These are phyloP conservation scores for Dinocampus coccinellae DNA, from an alignment of 2,888 invertebrate genomes.

Conservation along the genomic window DNA sequence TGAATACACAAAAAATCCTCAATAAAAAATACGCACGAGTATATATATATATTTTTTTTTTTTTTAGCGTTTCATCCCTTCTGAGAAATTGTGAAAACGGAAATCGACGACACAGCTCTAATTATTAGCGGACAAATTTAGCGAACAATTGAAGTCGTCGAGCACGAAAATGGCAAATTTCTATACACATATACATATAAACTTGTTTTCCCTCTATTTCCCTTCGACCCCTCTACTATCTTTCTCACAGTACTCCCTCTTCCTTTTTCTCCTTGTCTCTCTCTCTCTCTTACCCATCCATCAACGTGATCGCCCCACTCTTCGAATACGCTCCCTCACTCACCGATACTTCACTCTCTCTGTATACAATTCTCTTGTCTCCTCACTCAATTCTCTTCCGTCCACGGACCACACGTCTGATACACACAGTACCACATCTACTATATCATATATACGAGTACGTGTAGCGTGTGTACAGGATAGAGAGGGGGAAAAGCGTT, in stretches of 20 bases:
- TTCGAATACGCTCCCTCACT: background rate
- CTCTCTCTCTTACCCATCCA: no score
- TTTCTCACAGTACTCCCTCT: no score
- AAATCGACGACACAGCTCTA: slow-evolving; percentile 47
- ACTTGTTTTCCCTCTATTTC: background rate
- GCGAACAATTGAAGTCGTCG: slow-evolving; percentile 46
- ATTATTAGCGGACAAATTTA: slow-evolving; percentile 47
- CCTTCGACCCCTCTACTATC: slow-evolving; percentile 30
- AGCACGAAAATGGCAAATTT: slow-evolving; percentile 36
- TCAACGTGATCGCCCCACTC: no score
- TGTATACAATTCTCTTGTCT: background rate
- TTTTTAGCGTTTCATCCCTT: background rate
- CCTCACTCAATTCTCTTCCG: background rate
- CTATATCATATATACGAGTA: background rate
- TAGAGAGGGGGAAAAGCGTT: slow-evolving; percentile 19
- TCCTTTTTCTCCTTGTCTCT: no score
- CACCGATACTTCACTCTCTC: slow-evolving; percentile 35
- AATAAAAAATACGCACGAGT: background rate
- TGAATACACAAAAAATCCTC: background rate
- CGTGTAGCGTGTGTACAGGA: background rate
- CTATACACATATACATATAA: background rate
- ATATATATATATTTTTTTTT: background rate
- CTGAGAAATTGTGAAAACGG: slow-evolving; percentile 17
- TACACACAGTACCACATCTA: background rate
- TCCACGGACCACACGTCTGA: background rate